Conservation (phyloP, 1,140 invertebrate species). For the Drosophila sp. region DNA sequence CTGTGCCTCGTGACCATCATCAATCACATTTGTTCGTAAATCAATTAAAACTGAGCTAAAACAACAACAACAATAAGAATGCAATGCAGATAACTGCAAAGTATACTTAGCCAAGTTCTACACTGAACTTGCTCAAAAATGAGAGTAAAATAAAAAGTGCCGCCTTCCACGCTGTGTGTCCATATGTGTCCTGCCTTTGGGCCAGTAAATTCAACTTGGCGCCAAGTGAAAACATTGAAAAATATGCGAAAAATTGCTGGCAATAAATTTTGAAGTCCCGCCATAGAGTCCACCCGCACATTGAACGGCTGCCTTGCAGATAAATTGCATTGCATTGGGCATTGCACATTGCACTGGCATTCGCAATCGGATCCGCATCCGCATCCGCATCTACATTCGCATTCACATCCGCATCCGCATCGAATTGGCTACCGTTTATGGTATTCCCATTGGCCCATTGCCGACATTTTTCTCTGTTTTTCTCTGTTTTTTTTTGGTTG, state of each 20-base stretch:
- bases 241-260: conserved; percentile 82
- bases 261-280: conserved; percentile 66
- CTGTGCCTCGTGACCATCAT: conserved; percentile 45
- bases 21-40: conserved; percentile 44
- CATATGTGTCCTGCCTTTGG: conserved; percentile 52
- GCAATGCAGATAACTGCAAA: not conserved
- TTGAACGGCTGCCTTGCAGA: conserved; percentile 12
- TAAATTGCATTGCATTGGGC: conserved; percentile 32
- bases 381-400: conserved; percentile 13
- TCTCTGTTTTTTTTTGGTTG: conserved; percentile 20
- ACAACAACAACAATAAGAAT: conserved; percentile 35
- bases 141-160: no score
- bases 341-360: conserved; percentile 6
- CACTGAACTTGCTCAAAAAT: not conserved
- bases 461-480: conserved; percentile 22
- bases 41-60: conserved; percentile 52
- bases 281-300: conserved; percentile 41
- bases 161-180: conserved; percentile 14
- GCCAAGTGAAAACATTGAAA: conserved; percentile 67
- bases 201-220: conserved; percentile 61
- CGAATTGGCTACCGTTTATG: conserved; percentile 27
- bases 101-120: conserved; percentile 5
- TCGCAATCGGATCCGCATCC: conserved; percentile 16
- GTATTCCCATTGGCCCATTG: conserved; percentile 46
- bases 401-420: conserved; percentile 7